phyloP scores from a whole-genome alignment of 2,113 vertebrate species.

The Acrocephalus kingi region DNA sequence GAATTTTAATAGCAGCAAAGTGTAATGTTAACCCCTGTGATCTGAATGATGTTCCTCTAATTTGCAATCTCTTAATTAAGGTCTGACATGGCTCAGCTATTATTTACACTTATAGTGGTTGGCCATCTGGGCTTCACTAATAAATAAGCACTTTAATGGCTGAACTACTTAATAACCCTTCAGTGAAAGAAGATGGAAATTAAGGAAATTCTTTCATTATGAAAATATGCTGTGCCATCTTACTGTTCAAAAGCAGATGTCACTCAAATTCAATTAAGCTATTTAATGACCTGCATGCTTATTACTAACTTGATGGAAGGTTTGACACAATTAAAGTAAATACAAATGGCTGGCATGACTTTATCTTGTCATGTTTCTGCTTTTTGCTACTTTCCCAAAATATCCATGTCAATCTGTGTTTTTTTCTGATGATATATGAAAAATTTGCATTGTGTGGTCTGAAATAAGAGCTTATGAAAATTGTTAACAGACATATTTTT shows the following conservation, averaged over 20 bases:
- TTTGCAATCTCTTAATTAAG: conserved; percentile 54
- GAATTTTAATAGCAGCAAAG: not conserved
- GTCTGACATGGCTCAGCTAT: conserved; percentile 35
- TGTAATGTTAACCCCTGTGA: not conserved
- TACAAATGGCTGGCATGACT: not conserved
- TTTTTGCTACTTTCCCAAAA: not conserved
- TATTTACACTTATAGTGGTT: conserved; percentile 1
- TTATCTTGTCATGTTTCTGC: not conserved
- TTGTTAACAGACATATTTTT: not conserved
- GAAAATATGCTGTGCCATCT: conserved; percentile 30
- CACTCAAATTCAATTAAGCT: conserved; percentile 54
- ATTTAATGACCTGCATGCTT: conserved; percentile 21
- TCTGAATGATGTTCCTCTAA: conserved; percentile 1
- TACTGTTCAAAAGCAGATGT: conserved; percentile 53
- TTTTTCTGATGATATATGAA: not conserved
- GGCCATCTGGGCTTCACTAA: conserved; percentile 43
- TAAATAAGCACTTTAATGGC: conserved; percentile 42
- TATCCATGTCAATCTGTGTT: not conserved
- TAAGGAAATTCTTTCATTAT: conserved; percentile 38
- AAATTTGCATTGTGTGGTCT: not conserved
- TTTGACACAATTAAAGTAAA: conserved; percentile 5
- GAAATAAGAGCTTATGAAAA: not conserved
- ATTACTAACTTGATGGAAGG: conserved; percentile 23
- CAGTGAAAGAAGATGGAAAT: conserved; percentile 31
- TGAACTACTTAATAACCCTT: conserved; percentile 50